phyloP scores from a whole-genome alignment of 2,113 vertebrate genomes.

The Coptodon bakossiorum region DNA sequence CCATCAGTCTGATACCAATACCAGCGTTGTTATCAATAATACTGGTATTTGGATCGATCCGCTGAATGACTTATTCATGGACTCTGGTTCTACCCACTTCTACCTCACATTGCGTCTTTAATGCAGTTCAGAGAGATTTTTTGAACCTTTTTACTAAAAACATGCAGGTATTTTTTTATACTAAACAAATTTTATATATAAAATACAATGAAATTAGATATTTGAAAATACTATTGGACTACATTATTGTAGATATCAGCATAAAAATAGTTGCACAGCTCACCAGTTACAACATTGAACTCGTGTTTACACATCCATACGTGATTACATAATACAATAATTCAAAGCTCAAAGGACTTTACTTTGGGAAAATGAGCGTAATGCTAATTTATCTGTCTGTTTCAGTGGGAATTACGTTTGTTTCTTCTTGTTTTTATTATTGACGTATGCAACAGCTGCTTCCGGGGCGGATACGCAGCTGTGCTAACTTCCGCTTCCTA shows the following conservation, averaged over 20 bases:
- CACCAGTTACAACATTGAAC: neutral
- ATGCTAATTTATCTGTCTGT: neutral
- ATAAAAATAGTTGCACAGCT: neutral
- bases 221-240: neutral
- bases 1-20: neutral
- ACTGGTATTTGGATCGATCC: neutral
- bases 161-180: neutral
- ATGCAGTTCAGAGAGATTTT: neutral
- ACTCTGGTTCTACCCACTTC: neutral
- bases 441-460: neutral
- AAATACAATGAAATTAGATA: neutral
- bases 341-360: neutral
- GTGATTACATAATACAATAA: neutral
- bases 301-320: neutral
- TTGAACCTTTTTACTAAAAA: neutral
- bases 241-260: neutral
- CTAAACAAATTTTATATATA: neutral
- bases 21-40: neutral
- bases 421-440: neutral
- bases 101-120: neutral
- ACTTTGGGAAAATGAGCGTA: neutral
- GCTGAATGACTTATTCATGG: neutral
- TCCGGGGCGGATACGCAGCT: neutral
- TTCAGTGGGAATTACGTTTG: neutral
- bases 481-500: neutral